These are phyloP conservation scores for Subacronicta megacephala DNA, from an alignment of 2,888 invertebrate genomes.

Conservation along the genomic window DNA sequence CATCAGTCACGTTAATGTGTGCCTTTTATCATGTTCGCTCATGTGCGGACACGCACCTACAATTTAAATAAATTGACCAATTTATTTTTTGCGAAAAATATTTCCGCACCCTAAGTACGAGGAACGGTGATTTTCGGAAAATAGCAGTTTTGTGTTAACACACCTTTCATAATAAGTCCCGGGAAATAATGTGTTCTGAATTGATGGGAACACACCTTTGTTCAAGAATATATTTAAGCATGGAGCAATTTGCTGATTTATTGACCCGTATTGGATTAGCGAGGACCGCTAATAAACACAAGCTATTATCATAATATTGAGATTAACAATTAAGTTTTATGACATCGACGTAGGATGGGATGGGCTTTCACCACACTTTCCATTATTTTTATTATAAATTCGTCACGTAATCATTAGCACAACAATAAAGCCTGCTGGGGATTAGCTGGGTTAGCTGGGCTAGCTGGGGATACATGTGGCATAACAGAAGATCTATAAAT, in stretches of 20 bases:
- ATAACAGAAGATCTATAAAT: no score
- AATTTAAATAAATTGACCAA: constrained; percentile 59
- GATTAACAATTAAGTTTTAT: no score
- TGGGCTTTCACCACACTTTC: no score
- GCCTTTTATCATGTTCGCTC: constrained; percentile 52
- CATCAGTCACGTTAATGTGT: constrained; percentile 60
- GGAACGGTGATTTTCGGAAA: constrained; percentile 32
- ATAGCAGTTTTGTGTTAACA: constrained; percentile 26
- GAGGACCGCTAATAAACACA: constrained; percentile 16
- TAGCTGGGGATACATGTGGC: no score
- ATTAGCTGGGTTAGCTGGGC: no score
- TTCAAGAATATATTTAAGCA: constrained; percentile 18
- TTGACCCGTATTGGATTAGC: neutral
- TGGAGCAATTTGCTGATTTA: no score
- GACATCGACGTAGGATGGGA: no score
- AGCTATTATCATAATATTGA: no score
- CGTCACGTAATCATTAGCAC: no score
- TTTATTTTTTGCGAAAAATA: constrained; percentile 50
- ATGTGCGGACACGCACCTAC: constrained; percentile 53
- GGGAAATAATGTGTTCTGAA: constrained; percentile 18
- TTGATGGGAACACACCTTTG: constrained; percentile 19
- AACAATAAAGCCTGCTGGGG: no score
- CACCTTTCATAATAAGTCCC: constrained; percentile 46
- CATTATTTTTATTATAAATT: no score
- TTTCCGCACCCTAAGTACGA: constrained; percentile 43